These are phyloP conservation scores for Lasioglossum leucozonium DNA, from an alignment of 2,888 invertebrate genomes.

Conservation along the genomic window DNA sequence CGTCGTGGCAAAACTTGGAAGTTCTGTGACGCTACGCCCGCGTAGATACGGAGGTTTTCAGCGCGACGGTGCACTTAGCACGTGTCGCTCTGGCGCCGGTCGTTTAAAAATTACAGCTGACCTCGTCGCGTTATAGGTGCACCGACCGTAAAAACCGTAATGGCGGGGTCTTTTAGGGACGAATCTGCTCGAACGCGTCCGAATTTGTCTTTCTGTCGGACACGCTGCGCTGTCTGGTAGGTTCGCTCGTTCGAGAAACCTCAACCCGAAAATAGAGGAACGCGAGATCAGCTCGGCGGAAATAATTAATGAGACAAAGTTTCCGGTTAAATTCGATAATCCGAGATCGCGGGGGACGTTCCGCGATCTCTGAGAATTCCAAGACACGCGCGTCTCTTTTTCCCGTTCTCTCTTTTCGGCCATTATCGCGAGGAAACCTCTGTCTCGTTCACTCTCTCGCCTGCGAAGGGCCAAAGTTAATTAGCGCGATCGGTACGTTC, in stretches of 20 bases:
- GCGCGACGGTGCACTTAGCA: background rate
- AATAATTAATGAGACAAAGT: background rate
- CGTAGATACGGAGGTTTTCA: background rate
- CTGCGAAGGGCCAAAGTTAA: slow-evolving; percentile 40
- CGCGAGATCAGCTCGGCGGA: background rate
- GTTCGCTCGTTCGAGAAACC: background rate
- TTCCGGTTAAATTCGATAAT: slow-evolving; percentile 3
- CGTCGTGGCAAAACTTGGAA: background rate
- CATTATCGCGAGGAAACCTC: background rate
- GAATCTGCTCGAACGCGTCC: background rate
- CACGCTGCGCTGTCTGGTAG: background rate
- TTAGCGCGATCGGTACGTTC: slow-evolving; percentile 47
- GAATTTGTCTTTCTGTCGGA: background rate
- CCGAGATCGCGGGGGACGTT: background rate
- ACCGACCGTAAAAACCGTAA: slow-evolving; percentile 3
- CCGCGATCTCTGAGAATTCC: background rate
- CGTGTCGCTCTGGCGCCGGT: background rate
- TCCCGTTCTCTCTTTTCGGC: background rate
- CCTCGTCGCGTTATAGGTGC: background rate
- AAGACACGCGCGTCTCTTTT: background rate
- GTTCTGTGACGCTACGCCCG: background rate
- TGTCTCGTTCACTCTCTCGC: too few relatives aligned
- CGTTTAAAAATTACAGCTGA: slow-evolving; percentile 18
- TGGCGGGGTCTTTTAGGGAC: background rate
- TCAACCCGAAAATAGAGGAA: background rate